Evolutionary conservation across 2,888 invertebrate species (phyloP), one percentile per base, ranked within the genome.

Genomic region (Polydrusus pterygomalis): DNA sequence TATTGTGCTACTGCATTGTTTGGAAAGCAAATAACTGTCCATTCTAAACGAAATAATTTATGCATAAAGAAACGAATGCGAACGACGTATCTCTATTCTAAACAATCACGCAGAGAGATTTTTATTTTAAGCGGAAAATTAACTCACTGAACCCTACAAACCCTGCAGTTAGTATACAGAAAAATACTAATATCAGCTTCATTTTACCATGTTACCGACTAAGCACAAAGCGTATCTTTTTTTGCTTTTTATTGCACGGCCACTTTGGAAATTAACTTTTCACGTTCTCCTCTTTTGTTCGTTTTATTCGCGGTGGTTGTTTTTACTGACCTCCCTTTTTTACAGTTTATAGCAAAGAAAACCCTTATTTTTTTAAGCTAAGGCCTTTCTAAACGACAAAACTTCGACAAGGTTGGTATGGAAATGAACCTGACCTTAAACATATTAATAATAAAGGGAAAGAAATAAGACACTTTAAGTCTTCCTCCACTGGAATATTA

Each of bases 181-280:
- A 60, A 60, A 60, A 38, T 60, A 60, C 58, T 60, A 60, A 60
- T 60, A 60, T 60, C 58, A 60, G 58, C 58, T 60, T 17, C 38
- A 38, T 60, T 38, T 38, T 60, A 60, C 58, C 58, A 60, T 60
- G 58, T 60, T 38, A 60, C 58, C 38, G 58, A 60, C 58, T 60
- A 60, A 60, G 58, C 58, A 60, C 58, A 60, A 60, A 60, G 58
- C 38, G 58, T 60, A 38, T 38, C 58, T 60, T 60, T 60, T 60
- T 60, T 60, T 38, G 38, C 11, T 38, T 60, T 60, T 60, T 60
- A 60, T 60, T 60, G 58, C 38, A 17, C 58, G 64, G 71, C 15
- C 64, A 63, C 64, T 71, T 63, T 64, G 64, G 64, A 54, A 71
- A 64, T 71, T 63, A 64, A 71, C 63, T 71, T 70, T 71, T 71